Base-by-base conservation (phyloP, 1,140 invertebrate genomes). In the Acromyrmex heyeri region DNA sequence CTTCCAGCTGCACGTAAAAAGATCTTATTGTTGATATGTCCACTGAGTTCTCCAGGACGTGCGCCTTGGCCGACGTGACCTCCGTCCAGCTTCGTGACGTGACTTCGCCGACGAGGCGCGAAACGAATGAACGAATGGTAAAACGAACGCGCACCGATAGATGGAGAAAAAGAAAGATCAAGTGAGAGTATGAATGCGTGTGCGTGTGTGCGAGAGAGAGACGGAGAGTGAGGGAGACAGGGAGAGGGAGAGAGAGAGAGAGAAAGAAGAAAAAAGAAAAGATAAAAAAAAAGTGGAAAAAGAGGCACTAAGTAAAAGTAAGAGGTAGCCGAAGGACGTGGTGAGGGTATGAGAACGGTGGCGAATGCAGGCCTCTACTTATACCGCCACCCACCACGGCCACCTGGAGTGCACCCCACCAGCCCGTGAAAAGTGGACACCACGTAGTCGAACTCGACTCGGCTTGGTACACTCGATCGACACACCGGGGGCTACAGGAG, bases 341-440 rank as follows among this genome's bases (percentile, higher is more conserved):
- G 94, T 94, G 94, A 94, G 94, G 94, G 93, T 95, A 95, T 95
- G 94, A 94, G 94, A 93, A 95, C 93, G 93, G 90, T 92, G 93
- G 93, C 93, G 93, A 94, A 94, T 86, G 92, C 93, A 94, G 92
- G 91, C 94, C 94, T 95, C 93, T 95, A 95, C 94, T 95, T 95
- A 95, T 95, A 95, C 91, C 67, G 91, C 94, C 94, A 95, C 94
- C 94, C 94, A 95, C 94, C 94, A 95, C 92, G 90, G 90, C 78
- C 87, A 87, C 90, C 91, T 87, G 86, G 87, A 92, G 83, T 27
- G 87, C 90, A 94, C 94, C 94, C 94, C 94, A 95, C 94, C 92
- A 94, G 59, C 69, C 90, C 79, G 73, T 91, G 87, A 94, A 94
- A 94, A 92, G 91, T 93, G 91, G 92, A 93, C 93, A 94, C 92